A percentile compares a stretch with the other conserved stretches of the same genome.
Conservation (phyloP, 1,140 invertebrate genomes). For the Neotoxoptera formosana region DNA sequence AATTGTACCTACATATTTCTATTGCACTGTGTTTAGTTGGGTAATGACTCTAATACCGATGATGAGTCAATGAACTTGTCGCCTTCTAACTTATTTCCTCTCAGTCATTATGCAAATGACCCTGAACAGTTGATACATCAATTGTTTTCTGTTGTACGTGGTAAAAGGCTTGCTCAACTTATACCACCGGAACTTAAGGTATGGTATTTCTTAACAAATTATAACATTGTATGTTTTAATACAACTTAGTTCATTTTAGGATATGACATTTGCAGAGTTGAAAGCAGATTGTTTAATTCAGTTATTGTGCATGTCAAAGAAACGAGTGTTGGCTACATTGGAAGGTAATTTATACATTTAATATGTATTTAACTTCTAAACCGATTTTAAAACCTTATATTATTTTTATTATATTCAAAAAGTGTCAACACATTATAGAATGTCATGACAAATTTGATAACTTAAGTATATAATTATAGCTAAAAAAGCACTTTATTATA, state of each 20-base stretch:
- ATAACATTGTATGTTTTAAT: background rate
- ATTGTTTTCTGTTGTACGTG: conserved; percentile 61
- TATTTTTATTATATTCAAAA: too few relatives aligned
- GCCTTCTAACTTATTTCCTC: conserved; percentile 60
- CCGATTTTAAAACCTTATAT: background rate
- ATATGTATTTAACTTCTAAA: background rate
- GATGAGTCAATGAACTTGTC: conserved; percentile 59
- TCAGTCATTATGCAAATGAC: conserved; percentile 61
- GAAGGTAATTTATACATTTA: conserved; percentile 60
- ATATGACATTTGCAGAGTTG: conserved; percentile 61
- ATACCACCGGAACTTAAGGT: conserved; percentile 62
- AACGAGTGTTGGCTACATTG: conserved; percentile 61
- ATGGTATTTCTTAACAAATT: conserved; percentile 29
- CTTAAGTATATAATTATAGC: too few relatives aligned
- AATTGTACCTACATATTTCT: background rate
- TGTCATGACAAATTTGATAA: too few relatives aligned
- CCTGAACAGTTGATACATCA: conserved; percentile 62
- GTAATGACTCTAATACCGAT: conserved; percentile 55
- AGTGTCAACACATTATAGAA: too few relatives aligned
- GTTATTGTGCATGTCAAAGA: conserved; percentile 62
- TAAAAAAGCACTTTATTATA: too few relatives aligned
- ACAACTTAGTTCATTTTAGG: conserved; percentile 34
- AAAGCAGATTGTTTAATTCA: conserved; percentile 63
- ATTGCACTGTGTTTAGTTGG: conserved; percentile 17
- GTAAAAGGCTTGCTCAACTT: conserved; percentile 60